phyloP scores from a whole-genome alignment of 2,888 invertebrate species.

The Campoplex nolae region DNA sequence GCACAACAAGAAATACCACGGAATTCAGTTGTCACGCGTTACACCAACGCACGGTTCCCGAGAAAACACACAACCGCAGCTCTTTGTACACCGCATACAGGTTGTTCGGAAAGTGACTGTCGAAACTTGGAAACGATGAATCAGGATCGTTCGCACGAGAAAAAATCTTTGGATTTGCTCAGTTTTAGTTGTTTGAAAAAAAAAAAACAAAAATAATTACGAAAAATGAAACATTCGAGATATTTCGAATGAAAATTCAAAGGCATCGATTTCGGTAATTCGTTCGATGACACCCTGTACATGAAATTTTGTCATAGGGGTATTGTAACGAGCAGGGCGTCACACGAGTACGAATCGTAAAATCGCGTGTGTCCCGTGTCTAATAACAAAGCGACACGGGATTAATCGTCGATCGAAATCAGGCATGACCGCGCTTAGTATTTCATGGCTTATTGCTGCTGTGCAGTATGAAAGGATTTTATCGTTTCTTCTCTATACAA shows the following conservation, averaged over 20 bases:
- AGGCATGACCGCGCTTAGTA: slow-evolving; percentile 73
- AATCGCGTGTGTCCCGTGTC: slow-evolving; percentile 63
- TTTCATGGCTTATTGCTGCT: slow-evolving; percentile 72
- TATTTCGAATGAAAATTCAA: background rate
- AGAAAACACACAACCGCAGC: background rate
- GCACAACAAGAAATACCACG: slow-evolving; percentile 52
- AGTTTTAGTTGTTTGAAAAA: background rate
- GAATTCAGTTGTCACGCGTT: slow-evolving; percentile 64
- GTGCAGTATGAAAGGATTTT: slow-evolving; percentile 66
- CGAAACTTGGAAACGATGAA: background rate
- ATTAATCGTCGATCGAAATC: slow-evolving; percentile 75
- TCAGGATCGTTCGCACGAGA: background rate
- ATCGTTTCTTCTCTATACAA: slow-evolving; percentile 69
- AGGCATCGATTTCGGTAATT: background rate
- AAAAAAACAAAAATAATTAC: background rate
- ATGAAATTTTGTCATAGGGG: slow-evolving; percentile 18
- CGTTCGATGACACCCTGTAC: slow-evolving; percentile 7
- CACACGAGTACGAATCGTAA: slow-evolving; percentile 61
- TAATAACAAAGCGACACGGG: slow-evolving; percentile 76
- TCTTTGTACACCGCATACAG: background rate
- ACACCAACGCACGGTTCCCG: slow-evolving; percentile 58
- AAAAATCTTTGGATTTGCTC: background rate
- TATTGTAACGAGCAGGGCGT: slow-evolving; percentile 55
- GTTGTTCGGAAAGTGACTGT: background rate
- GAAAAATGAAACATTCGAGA: background rate